phyloP scores from a whole-genome alignment of 2,797 vertebrate genomes.

The Aplochiton taeniatus region DNA sequence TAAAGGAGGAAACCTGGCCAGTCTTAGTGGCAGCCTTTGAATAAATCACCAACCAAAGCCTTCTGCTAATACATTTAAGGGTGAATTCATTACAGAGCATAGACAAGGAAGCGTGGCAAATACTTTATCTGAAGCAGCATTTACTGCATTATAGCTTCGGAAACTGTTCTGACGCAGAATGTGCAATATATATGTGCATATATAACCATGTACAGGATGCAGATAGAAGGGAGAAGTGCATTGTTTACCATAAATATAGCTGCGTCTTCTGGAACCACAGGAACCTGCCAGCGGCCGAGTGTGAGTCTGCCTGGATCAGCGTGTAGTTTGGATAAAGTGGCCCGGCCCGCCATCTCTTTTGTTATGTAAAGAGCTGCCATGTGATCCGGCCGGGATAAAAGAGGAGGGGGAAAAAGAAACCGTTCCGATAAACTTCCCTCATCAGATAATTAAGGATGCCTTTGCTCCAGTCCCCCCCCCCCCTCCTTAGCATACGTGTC shows the following conservation, averaged over 20 bases:
- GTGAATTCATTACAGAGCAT: conserved; percentile 68
- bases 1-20: conserved; percentile 72
- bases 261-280: conserved; percentile 38
- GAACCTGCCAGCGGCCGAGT: neutral
- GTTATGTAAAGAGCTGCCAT: conserved; percentile 81
- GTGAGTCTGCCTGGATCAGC: conserved; percentile 41
- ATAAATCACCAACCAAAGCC: conserved; percentile 75
- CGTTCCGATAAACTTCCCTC: conserved; percentile 81
- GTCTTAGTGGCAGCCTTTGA: conserved; percentile 63
- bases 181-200: no score
- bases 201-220: no score
- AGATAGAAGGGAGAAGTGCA: conserved; percentile 18
- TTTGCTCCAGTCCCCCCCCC: conserved; percentile 78
- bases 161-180: no score
- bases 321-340: conserved; percentile 56
- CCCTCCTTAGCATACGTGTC: conserved; percentile 77
- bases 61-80: conserved; percentile 74
- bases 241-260: conserved; percentile 8
- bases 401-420: conserved; percentile 76
- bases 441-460: conserved; percentile 79
- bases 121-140: no score
- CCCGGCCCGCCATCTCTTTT: conserved; percentile 75
- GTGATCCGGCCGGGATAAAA: conserved; percentile 73
- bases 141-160: no score
- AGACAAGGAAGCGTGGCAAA: conserved; percentile 20